Conservation (phyloP, 2,888 invertebrate species). For the Lymantria monacha region DNA sequence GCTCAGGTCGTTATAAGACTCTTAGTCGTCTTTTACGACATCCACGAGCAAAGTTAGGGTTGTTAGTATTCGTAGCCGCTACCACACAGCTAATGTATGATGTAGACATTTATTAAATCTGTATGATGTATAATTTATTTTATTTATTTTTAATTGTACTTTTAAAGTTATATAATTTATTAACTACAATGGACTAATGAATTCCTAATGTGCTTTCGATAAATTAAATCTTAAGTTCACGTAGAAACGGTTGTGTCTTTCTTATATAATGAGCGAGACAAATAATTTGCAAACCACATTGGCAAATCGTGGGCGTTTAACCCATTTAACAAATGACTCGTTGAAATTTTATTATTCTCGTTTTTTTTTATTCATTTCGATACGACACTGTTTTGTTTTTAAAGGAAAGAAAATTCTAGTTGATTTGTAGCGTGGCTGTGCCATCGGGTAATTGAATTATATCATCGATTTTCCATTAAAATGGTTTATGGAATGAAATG, state of each 20-base stretch:
- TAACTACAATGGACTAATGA: too few species aligned
- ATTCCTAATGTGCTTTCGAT: too few species aligned
- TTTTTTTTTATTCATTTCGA: constrained; percentile 46
- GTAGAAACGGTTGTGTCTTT: background rate
- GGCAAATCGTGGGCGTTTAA: constrained; percentile 43
- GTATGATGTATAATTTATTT: too few species aligned
- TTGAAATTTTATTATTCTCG: constrained; percentile 54
- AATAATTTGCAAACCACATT: constrained; percentile 33
- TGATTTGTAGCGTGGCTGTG: constrained; percentile 67
- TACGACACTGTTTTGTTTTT: constrained; percentile 63
- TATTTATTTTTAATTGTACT: too few species aligned
- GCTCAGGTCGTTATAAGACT: too few species aligned
- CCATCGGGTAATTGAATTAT: constrained; percentile 77
- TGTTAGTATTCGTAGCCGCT: too few species aligned
- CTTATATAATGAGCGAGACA: constrained; percentile 13
- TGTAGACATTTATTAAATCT: too few species aligned
- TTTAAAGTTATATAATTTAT: too few species aligned
- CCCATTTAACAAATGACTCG: constrained; percentile 71
- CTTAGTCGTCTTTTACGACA: too few species aligned
- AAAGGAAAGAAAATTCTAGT: constrained; percentile 44
- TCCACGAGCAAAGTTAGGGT: too few species aligned
- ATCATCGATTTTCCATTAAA: constrained; percentile 82
- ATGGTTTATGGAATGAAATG: constrained; percentile 80
- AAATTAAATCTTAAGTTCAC: too few species aligned
- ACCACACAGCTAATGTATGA: too few species aligned